Evolutionary conservation across 2,797 vertebrate genomes (phyloP).

Genomic region (Adelosebastes latens): DNA sequence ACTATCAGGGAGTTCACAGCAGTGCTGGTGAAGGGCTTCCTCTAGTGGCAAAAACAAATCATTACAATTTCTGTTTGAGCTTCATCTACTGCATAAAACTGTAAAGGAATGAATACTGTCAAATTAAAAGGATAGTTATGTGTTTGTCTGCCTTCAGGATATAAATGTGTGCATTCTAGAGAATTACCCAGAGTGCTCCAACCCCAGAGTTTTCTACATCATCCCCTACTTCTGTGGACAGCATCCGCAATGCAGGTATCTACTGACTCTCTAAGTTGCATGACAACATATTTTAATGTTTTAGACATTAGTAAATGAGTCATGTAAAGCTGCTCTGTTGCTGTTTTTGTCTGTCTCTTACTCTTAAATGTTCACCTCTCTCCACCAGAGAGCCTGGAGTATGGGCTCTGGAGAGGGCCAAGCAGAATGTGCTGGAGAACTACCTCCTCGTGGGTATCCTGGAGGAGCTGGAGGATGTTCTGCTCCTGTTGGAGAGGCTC

Average conservation of each 20-base stretch:
- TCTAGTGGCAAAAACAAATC: constrained; percentile 49
- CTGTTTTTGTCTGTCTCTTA: neutral
- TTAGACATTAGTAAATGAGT: neutral
- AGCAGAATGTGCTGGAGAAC: constrained; percentile 95
- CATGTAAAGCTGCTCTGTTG: neutral
- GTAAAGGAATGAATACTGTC: neutral
- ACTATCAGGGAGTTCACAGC: neutral
- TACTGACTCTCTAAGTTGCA: neutral
- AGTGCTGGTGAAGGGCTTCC: constrained; percentile 31
- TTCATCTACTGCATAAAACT: neutral
- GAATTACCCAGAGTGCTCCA: constrained; percentile 97
- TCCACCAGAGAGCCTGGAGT: constrained; percentile 91
- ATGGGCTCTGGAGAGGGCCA: constrained; percentile 98
- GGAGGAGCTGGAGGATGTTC: constrained; percentile 98
- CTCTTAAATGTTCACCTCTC: neutral
- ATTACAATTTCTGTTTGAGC: neutral
- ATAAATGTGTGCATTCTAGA: constrained; percentile 98
- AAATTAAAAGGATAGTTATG: neutral
- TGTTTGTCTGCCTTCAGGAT: constrained; percentile 83
- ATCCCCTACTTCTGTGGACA: constrained; percentile 99
- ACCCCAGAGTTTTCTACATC: constrained; percentile 97
- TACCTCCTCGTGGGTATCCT: constrained; percentile 97
- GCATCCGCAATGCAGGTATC: constrained; percentile 97
- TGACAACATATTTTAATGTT: neutral
- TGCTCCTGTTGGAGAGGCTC: constrained; percentile 97